Evolutionary conservation across 2,888 invertebrate species (phyloP).

Genomic region (Argyra leucocephala): DNA sequence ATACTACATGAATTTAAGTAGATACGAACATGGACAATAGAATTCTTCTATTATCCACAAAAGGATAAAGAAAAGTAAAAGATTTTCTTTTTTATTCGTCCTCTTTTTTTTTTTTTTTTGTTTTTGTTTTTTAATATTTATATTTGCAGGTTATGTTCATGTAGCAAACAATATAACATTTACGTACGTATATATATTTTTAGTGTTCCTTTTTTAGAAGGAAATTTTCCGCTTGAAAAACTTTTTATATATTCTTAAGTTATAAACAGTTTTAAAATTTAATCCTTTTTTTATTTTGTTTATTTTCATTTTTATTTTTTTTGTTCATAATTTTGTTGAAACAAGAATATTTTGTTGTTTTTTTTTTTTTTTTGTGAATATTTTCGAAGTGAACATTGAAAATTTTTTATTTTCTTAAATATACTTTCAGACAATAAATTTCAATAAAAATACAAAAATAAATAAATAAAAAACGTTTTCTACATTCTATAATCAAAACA

Average conservation of each 20-base stretch:
- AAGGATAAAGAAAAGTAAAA: not conserved
- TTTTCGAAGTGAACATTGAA: not conserved
- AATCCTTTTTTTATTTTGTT: not conserved
- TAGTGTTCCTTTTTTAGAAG: too few species aligned
- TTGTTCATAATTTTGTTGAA: too few species aligned
- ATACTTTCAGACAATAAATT: not conserved
- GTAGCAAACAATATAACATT: too few species aligned
- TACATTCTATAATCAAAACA: too few species aligned
- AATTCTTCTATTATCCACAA: not conserved
- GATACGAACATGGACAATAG: not conserved
- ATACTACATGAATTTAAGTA: not conserved
- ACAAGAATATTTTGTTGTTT: too few species aligned
- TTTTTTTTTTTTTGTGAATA: not conserved
- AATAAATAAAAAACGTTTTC: too few species aligned
- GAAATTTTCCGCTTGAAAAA: not conserved
- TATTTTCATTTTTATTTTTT: not conserved
- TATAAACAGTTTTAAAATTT: conserved; percentile 1
- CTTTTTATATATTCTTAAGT: not conserved
- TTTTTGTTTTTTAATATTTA: too few species aligned
- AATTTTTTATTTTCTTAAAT: not conserved
- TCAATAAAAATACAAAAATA: conserved; percentile 6
- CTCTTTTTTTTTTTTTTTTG: too few species aligned
- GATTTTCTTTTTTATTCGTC: too few species aligned
- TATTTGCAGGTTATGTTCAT: too few species aligned
- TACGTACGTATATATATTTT: too few species aligned